Conservation (phyloP, 2,888 invertebrate genomes). For the Pharmacophagus antenor region DNA sequence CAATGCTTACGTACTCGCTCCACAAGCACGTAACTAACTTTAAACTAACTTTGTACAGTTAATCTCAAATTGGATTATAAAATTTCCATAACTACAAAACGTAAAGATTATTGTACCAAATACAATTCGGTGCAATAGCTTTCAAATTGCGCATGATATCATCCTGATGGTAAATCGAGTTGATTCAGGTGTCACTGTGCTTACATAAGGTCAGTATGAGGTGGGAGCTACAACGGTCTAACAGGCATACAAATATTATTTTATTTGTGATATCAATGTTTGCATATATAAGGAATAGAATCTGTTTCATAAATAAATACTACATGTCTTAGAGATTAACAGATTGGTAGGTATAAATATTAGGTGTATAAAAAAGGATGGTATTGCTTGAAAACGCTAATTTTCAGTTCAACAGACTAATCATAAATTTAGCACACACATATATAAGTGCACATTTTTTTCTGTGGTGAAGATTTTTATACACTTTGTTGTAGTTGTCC, state of each 20-base stretch:
- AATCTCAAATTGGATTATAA: too few relatives aligned
- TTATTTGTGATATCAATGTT: constrained; percentile 14
- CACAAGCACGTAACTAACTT: too few relatives aligned
- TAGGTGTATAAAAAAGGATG: not conserved
- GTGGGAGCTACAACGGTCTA: constrained; percentile 21
- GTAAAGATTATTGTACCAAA: too few relatives aligned
- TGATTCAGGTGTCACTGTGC: constrained; percentile 28
- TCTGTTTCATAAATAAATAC: not conserved
- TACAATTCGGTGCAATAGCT: constrained; percentile 6
- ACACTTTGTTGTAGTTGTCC: too few relatives aligned
- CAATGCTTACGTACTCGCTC: too few relatives aligned
- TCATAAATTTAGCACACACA: too few relatives aligned
- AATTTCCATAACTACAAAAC: not conserved
- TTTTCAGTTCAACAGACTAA: too few relatives aligned
- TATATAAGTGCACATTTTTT: too few relatives aligned
- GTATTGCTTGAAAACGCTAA: too few relatives aligned
- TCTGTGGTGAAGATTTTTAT: too few relatives aligned
- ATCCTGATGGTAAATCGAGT: constrained; percentile 19
- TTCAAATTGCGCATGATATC: constrained; percentile 15
- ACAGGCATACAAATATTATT: constrained; percentile 20
- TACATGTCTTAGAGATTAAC: constrained; percentile 10
- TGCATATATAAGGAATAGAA: constrained; percentile 8
- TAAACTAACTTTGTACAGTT: too few relatives aligned
- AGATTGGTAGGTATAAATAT: not conserved
- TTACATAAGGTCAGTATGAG: constrained; percentile 13